Base-by-base conservation (phyloP, 2,113 vertebrate genomes). In the Rhabdornis inornatus region DNA sequence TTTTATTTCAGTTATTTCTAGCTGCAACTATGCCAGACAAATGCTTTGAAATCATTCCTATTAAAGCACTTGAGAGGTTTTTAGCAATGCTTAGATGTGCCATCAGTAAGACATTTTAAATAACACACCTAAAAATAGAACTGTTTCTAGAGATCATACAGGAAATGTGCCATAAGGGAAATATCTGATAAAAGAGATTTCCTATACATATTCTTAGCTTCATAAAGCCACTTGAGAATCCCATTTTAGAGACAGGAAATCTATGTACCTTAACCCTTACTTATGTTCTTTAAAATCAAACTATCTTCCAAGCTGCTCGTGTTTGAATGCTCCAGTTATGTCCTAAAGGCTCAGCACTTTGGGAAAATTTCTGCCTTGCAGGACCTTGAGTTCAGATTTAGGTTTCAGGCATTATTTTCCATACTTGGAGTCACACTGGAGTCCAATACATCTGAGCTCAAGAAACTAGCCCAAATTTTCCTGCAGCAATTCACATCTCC, bases 51-150 rank as follows among this genome's bases (percentile, higher is more conserved):
- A 93, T 83, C 25, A 81, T 78, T 94, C 68, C 59, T 75, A 82
- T 75, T 96, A 90, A 83, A 90, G 63, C 65, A 75, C 78, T 93
- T 83, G 69, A 90, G 79, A 88, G 31, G 23, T 86, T 95, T 95
- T 93, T 84, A 89, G 86, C 76, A 89, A 82, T 71, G 33, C 72
- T 94, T 83, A 52, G 60, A 81, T 78, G 57, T 90, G 39, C 64
- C 85, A 90, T 89, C 60, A 94, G 71, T 81, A 21, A 77, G 92
- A 83, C 52, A 71, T 88, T 95, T 95, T 92, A 93, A 91, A 83
- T 93, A 95, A 94, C 71, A 68, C 15, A 86, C 60, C 90, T 91
- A 94, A 97, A 96, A 95, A 90, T 87, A 95, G 87, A 91, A 61
- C 68, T 52, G 30, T 77, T 95, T 94, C 90, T 65, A 88, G 71